Base-by-base conservation (phyloP, 1,140 invertebrate species). In the Tribolium madens region DNA sequence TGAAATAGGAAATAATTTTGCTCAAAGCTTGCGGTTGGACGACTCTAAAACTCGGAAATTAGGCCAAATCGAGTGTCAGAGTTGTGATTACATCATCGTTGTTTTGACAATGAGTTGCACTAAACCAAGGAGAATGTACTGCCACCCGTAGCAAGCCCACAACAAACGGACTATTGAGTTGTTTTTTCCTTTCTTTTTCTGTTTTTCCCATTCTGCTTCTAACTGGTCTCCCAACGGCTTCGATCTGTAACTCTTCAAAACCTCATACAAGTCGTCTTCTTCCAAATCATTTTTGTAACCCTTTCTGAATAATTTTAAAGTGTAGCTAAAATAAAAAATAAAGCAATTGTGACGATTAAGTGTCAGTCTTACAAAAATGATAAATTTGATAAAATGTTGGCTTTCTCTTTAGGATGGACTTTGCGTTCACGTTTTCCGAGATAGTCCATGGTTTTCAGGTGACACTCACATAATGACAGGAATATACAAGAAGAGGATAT, bases 201-300 rank as follows among this genome's bases (percentile, higher is more conserved):
- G 78, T 57, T 73, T 74, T 46, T 80, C 76, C 83, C 81, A 84
- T 78, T 82, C 76, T 21, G 73, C 50, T 77, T 83, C 81, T 14
- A 84, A 77, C 68, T 75, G 60, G 46, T 82, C 74, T 1, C 83
- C 83, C 17, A 79, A 76, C 73, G 79, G 76, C 14, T 78, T 78
- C 3, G 83, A 80, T 14, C 78, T 73, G 12, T 76, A 78, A n/a
- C 57, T 53, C 17, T 76, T 76, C n/a, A 82, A 18, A 7, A 82
- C 78, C 50, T 84, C 78, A 57, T 82, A 84, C 12, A 84, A 15
- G 50, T 84, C 81, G 6, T 82, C 76, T 48, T 84, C 83, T 52
- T 81, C 72, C 13, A 84, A 42, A 15, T 82, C 81, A 6, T 76
- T 60, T 70, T 79, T 79, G 1, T 77, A 57, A 10, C 78, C 81